Percentiles rank a stretch among this genome's conserved stretches.
Evolutionary conservation across 2,888 invertebrate genomes (phyloP).

Genomic region (Heliconius ismenius): DNA sequence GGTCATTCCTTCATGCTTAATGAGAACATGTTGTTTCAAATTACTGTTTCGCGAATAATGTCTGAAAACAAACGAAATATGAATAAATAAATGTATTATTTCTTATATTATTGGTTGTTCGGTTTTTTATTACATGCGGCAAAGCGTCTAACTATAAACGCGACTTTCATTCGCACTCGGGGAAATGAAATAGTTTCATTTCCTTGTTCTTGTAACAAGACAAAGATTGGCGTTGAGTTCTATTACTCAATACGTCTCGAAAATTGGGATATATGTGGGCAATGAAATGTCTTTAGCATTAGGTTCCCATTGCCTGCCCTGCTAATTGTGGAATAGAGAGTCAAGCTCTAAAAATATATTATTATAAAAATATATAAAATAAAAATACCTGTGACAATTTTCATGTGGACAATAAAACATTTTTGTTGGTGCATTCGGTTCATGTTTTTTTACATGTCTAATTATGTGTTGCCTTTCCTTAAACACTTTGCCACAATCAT

Average conservation of each 20-base stretch:
- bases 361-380: background rate
- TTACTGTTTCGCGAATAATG: conserved; percentile 80
- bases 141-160: too few relatives aligned
- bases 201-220: background rate
- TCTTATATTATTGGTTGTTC: background rate
- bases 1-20: conserved; percentile 73
- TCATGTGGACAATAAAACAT: conserved; percentile 63
- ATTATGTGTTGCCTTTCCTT: conserved; percentile 64
- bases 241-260: background rate
- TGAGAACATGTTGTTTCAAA: conserved; percentile 78
- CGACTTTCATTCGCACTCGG: background rate
- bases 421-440: conserved; percentile 43
- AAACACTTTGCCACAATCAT: conserved; percentile 68
- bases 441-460: conserved; percentile 65
- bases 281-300: background rate
- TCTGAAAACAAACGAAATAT: conserved; percentile 55
- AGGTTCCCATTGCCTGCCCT: background rate
- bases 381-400: conserved; percentile 61
- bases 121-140: background rate
- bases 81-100: background rate
- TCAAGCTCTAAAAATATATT: too few relatives aligned
- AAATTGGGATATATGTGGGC: background rate
- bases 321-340: too few relatives aligned
- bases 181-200: too few relatives aligned
- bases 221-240: background rate